Evolutionary conservation across 1,140 invertebrate genomes (phyloP).

Genomic region (Diuraphis noxia): DNA sequence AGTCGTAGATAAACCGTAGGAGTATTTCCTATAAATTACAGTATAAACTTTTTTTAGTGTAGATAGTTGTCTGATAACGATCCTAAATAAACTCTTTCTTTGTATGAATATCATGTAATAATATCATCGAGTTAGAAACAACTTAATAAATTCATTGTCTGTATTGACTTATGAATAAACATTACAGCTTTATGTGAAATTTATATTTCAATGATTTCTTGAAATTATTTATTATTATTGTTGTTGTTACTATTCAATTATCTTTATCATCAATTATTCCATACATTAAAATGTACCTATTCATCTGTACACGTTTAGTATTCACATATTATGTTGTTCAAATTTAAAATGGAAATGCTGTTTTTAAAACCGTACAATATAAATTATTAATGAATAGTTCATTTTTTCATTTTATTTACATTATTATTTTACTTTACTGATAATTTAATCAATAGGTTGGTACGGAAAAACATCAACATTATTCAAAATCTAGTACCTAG

Average conservation of each 20-base stretch:
- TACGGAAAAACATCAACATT: not conserved
- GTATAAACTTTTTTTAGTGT: not conserved
- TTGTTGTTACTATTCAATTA: not conserved
- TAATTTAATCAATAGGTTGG: not conserved
- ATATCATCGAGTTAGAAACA: not conserved
- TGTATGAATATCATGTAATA: not conserved
- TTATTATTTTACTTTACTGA: not conserved
- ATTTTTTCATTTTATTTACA: not conserved
- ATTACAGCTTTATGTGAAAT: not conserved
- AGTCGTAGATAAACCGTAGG: not conserved
- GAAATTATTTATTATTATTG: not conserved
- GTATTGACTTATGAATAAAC: not conserved
- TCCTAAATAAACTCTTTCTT: not conserved
- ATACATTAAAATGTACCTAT: not conserved
- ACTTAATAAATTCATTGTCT: not conserved
- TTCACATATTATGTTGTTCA: not conserved
- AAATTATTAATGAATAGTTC: not conserved
- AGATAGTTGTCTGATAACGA: not conserved
- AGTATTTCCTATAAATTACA: not conserved
- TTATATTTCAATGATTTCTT: not conserved
- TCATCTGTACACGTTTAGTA: not conserved
- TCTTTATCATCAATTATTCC: not conserved
- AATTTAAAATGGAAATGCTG: not conserved
- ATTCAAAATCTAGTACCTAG: too few relatives aligned
- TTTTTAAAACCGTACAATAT: not conserved